These are phyloP conservation scores for Cyanoramphus novaezelandiae DNA, from an alignment of 2,113 vertebrate species.

Conservation along the genomic window DNA sequence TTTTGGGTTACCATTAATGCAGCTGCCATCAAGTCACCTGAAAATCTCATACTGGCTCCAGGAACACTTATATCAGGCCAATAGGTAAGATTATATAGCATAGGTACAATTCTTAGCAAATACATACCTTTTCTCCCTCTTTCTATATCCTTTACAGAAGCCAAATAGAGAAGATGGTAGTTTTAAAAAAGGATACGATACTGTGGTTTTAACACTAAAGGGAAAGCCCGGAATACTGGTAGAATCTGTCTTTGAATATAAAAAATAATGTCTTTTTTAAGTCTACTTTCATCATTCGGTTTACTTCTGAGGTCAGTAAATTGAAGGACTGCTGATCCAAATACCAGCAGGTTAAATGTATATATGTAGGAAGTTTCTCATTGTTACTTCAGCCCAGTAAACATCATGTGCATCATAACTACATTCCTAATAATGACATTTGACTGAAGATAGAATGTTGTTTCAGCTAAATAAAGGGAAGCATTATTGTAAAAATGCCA, in stretches of 20 bases:
- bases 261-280: background rate
- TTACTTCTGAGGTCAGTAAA: background rate
- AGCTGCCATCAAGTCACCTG: background rate
- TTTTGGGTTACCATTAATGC: background rate
- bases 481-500: background rate
- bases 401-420: background rate
- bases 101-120: background rate
- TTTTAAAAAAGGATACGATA: background rate
- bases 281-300: background rate
- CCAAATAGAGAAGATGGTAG: background rate
- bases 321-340: background rate
- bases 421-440: background rate
- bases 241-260: background rate
- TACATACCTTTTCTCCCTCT: background rate
- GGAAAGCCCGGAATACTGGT: background rate
- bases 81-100: background rate
- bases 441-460: background rate
- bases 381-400: background rate
- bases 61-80: background rate
- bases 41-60: background rate
- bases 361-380: background rate
- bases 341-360: background rate
- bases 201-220: background rate
- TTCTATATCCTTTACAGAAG: background rate
- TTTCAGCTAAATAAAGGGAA: background rate